Conservation (phyloP, 2,888 invertebrate species). For the Lycophotia porphyrea region DNA sequence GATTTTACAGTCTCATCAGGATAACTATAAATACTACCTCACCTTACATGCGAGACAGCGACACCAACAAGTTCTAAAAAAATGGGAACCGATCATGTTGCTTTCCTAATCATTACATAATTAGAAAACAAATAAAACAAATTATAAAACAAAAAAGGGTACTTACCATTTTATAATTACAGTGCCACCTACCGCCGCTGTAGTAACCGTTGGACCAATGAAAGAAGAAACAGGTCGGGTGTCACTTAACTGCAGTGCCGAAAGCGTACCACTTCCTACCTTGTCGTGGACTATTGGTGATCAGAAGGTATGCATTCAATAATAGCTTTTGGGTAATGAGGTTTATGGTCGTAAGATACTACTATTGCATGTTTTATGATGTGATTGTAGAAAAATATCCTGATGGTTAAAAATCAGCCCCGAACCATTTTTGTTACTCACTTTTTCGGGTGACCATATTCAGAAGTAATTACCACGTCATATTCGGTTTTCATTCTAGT, state of each 20-base stretch:
- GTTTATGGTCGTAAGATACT: too few relatives aligned
- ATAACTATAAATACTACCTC: background rate
- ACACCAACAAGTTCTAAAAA: background rate
- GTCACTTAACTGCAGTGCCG: slow-evolving; percentile 80
- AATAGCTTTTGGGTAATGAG: background rate
- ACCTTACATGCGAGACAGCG: background rate
- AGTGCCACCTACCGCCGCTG: slow-evolving; percentile 80
- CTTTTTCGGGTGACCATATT: too few relatives aligned
- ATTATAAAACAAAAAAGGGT: too few relatives aligned
- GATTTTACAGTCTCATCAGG: background rate
- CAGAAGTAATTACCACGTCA: too few relatives aligned
- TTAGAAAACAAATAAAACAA: background rate
- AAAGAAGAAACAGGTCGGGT: slow-evolving; percentile 70
- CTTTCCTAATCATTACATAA: background rate
- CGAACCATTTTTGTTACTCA: too few relatives aligned
- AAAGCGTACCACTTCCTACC: slow-evolving; percentile 79
- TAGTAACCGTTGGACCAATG: slow-evolving; percentile 58
- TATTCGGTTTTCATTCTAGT: too few relatives aligned
- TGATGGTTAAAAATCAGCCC: too few relatives aligned
- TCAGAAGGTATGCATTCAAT: slow-evolving; percentile 72
- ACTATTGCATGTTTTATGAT: too few relatives aligned
- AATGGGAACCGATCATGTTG: background rate
- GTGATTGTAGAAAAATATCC: too few relatives aligned
- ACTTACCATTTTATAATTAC: slow-evolving; percentile 31
- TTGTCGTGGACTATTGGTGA: slow-evolving; percentile 79